Percentiles rank a stretch among this genome's conserved stretches.
These are phyloP conservation scores for Ciona savignyi DNA, from an alignment of 23 tunicate species.

Conservation along the genomic window DNA sequence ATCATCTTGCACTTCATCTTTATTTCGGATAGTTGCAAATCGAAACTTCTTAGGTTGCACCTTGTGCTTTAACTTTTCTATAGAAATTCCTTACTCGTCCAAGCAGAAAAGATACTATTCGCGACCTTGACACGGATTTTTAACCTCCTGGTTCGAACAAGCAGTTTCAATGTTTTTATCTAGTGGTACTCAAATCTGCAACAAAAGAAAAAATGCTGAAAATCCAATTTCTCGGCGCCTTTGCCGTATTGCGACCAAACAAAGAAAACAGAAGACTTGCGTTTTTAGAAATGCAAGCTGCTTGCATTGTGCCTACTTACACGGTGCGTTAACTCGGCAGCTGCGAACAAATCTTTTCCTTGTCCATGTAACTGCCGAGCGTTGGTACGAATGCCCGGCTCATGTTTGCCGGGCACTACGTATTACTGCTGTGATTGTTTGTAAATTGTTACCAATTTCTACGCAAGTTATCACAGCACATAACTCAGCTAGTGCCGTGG, in stretches of 20 bases:
- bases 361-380: too few species aligned
- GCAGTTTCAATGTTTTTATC: neutral
- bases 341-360: neutral
- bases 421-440: neutral
- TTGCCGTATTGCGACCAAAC: neutral
- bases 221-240: neutral
- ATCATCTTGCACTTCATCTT: neutral
- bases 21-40: neutral
- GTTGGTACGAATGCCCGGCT: too few species aligned
- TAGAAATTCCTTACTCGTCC: neutral
- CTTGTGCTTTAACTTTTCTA: neutral
- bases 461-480: neutral
- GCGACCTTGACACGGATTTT: neutral
- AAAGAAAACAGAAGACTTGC: neutral
- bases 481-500: neutral
- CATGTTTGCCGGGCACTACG: too few species aligned
- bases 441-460: neutral
- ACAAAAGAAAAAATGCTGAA: neutral
- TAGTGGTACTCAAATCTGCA: neutral
- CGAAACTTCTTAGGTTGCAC: neutral
- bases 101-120: neutral
- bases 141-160: neutral
- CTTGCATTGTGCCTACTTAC: neutral
- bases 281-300: neutral
- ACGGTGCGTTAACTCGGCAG: too few species aligned